A percentile compares a stretch with the other conserved stretches of the same genome.
phyloP scores from a whole-genome alignment of 1,140 invertebrate species.

The Drosophila athabasca region DNA sequence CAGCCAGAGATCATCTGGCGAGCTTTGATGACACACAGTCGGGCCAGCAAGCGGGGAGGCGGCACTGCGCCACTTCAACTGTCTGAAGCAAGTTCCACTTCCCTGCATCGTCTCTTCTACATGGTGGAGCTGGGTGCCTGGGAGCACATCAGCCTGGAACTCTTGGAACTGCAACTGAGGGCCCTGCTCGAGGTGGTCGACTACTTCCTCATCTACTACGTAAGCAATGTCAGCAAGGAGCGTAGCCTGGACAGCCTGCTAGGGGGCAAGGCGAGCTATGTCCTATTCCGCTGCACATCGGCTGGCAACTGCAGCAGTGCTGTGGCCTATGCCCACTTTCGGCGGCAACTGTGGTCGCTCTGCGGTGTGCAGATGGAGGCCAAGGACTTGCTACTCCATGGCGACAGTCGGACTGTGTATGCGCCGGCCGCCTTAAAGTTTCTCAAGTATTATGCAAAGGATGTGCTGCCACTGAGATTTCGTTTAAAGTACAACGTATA shows the following conservation, averaged over 20 bases:
- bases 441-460: slow-evolving; percentile 86
- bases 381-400: slow-evolving; percentile 87
- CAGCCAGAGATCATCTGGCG: slow-evolving; percentile 88
- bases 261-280: slow-evolving; percentile 35
- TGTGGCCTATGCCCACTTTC: slow-evolving; percentile 48
- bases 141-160: slow-evolving; percentile 85
- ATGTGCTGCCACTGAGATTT: slow-evolving; percentile 84
- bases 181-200: slow-evolving; percentile 87
- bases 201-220: slow-evolving; percentile 86
- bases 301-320: slow-evolving; percentile 49
- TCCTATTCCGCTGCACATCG: slow-evolving; percentile 52
- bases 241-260: slow-evolving; percentile 42
- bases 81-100: slow-evolving; percentile 78
- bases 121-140: slow-evolving; percentile 85
- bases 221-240: slow-evolving; percentile 41
- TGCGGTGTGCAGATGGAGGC: slow-evolving; percentile 81
- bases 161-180: slow-evolving; percentile 86
- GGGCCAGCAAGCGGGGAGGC: slow-evolving; percentile 36
- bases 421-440: slow-evolving; percentile 87
- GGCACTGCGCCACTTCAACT: slow-evolving; percentile 47
- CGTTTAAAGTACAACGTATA: slow-evolving; percentile 88
- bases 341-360: slow-evolving; percentile 48
- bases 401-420: slow-evolving; percentile 86
- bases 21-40: slow-evolving; percentile 85
- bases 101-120: slow-evolving; percentile 85